These are phyloP conservation scores for Caenorhabditis zanzibari DNA, from an alignment of 2,888 invertebrate species.

Conservation along the genomic window DNA sequence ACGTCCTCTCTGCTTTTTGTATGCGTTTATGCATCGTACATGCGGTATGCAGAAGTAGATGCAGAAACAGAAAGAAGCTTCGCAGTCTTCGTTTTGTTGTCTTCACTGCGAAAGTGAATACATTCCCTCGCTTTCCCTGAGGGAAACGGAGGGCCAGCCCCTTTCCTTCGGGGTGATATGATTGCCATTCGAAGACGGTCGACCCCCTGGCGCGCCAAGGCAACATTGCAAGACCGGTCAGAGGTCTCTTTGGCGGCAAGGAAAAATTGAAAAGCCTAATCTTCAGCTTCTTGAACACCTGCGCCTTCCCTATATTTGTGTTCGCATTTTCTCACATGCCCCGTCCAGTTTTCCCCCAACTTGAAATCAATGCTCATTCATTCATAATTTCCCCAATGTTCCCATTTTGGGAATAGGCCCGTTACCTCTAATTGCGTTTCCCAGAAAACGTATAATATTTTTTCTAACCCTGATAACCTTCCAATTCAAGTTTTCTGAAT, in stretches of 20 bases:
- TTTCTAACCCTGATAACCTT: slow-evolving; percentile 23
- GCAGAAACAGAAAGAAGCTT: slow-evolving; percentile 36
- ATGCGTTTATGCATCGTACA: slow-evolving; percentile 23
- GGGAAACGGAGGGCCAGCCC: slow-evolving; percentile 20
- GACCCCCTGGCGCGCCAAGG: slow-evolving; percentile 62
- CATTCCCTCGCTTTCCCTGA: slow-evolving; percentile 56
- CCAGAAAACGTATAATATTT: slow-evolving; percentile 13
- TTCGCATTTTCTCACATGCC: slow-evolving; percentile 35
- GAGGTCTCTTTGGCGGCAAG: slow-evolving; percentile 53
- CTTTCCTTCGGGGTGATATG: slow-evolving; percentile 49
- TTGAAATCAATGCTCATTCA: slow-evolving; percentile 10
- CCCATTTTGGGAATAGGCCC: slow-evolving; percentile 14
- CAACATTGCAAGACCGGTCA: slow-evolving; percentile 65
- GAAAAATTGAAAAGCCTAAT: slow-evolving; percentile 34
- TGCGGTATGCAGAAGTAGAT: slow-evolving; percentile 31
- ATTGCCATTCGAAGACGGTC: slow-evolving; percentile 54
- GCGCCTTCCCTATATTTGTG: slow-evolving; percentile 40
- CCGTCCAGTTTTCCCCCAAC: slow-evolving; percentile 42
- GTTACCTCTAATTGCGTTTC: slow-evolving; percentile 7
- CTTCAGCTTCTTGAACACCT: slow-evolving; percentile 45
- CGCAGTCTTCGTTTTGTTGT: slow-evolving; percentile 48
- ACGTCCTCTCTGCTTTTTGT: slow-evolving; percentile 27
- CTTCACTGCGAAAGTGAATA: slow-evolving; percentile 55
- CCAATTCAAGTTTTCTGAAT: slow-evolving; percentile 4
- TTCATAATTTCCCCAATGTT: background rate